phyloP scores from a whole-genome alignment of 2,888 invertebrate species.

The Spilosoma lubricipeda region DNA sequence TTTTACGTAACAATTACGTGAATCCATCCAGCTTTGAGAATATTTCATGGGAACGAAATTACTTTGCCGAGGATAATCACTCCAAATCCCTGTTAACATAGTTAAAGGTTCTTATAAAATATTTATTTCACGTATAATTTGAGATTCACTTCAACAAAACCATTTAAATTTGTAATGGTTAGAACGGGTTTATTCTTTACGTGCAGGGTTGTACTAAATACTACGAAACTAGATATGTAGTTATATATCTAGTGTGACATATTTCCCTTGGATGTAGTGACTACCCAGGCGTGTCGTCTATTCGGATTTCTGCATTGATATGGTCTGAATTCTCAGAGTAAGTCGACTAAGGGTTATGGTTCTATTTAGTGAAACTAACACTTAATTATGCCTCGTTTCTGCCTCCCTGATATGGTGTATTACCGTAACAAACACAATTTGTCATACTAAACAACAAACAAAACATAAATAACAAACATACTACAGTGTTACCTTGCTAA shows the following conservation, averaged over 20 bases:
- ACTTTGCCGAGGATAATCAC: constrained; percentile 25
- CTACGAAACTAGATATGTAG: background rate
- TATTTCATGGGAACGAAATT: constrained; percentile 30
- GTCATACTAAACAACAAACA: too few relatives aligned
- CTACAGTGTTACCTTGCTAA: constrained; percentile 19
- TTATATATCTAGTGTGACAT: background rate
- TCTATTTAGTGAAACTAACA: too few relatives aligned
- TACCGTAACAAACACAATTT: too few relatives aligned
- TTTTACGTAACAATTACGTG: constrained; percentile 24
- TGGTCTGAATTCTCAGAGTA: too few relatives aligned
- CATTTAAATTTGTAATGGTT: background rate
- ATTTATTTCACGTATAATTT: background rate
- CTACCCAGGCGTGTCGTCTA: too few relatives aligned
- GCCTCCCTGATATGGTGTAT: too few relatives aligned
- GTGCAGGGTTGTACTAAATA: background rate
- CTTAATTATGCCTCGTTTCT: too few relatives aligned
- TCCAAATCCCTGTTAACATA: constrained; percentile 17
- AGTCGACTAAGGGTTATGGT: too few relatives aligned
- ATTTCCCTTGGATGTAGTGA: too few relatives aligned
- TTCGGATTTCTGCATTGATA: too few relatives aligned
- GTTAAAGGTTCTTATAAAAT: background rate
- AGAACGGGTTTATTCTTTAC: background rate
- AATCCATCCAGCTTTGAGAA: constrained; percentile 26
- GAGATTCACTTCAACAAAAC: background rate
- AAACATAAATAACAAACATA: too few relatives aligned